Evolutionary conservation across 2,113 vertebrate genomes (phyloP).

Genomic region (Pandion haliaetus): DNA sequence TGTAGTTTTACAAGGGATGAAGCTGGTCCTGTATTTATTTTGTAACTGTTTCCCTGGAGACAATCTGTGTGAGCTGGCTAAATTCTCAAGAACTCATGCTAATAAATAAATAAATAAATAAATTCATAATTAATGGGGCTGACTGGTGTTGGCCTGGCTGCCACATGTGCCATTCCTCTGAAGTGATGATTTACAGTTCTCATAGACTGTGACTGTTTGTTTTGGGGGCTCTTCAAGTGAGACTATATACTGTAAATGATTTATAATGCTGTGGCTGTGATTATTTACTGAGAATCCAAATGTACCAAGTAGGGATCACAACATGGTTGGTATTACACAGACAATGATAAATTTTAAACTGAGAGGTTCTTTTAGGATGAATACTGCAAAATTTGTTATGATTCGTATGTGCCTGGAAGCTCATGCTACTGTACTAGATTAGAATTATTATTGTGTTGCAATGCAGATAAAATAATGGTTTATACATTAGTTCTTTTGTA

Average conservation of each 20-base stretch:
- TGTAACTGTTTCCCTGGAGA: not conserved
- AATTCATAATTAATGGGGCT: conserved; percentile 1
- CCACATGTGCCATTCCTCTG: not conserved
- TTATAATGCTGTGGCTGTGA: not conserved
- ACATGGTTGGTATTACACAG: not conserved
- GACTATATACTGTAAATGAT: not conserved
- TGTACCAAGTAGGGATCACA: not conserved
- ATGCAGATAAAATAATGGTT: not conserved
- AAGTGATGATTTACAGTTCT: conserved; percentile 45
- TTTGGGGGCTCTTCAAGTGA: not conserved
- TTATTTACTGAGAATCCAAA: conserved; percentile 37
- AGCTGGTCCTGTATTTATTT: not conserved
- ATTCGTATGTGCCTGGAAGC: not conserved
- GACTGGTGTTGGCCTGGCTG: not conserved
- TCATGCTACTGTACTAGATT: not conserved
- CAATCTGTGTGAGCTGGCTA: not conserved
- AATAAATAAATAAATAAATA: conserved; percentile 17
- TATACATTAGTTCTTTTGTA: not conserved
- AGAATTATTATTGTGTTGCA: not conserved
- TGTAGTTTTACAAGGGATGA: not conserved
- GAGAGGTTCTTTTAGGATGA: not conserved
- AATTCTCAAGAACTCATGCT: not conserved
- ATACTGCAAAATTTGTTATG: not conserved
- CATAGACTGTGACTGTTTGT: not conserved
- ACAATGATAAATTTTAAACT: not conserved